Percentiles rank a stretch among this genome's conserved stretches.
Evolutionary conservation across 2,888 invertebrate species (phyloP).

Genomic region (Athetis lepigone): DNA sequence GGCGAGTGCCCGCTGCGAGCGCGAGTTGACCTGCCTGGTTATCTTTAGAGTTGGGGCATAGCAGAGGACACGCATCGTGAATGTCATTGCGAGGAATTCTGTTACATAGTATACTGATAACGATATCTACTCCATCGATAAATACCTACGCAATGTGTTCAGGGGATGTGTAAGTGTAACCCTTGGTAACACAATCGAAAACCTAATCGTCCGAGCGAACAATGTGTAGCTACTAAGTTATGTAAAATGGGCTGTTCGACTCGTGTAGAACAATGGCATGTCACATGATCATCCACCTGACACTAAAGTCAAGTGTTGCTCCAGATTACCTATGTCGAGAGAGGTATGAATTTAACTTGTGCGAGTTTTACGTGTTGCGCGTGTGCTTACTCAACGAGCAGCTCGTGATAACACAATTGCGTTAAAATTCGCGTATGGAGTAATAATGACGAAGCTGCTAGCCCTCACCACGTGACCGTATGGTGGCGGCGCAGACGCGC

Average conservation of each 20-base stretch:
- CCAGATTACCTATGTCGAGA: conserved; percentile 32
- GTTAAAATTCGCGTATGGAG: conserved; percentile 31
- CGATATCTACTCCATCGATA: conserved; percentile 44
- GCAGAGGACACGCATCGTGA: conserved; percentile 78
- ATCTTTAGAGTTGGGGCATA: conserved; percentile 82
- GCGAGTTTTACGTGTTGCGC: conserved; percentile 23
- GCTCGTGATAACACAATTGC: conserved; percentile 39
- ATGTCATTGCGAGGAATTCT: conserved; percentile 76
- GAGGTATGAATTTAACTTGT: conserved; percentile 20
- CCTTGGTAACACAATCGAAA: conserved; percentile 13
- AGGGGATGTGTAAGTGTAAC: conserved; percentile 6
- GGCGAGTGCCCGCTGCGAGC: conserved; percentile 78
- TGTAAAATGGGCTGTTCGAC: conserved; percentile 51
- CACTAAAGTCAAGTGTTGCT: conserved; percentile 43
- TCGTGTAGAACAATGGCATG: conserved; percentile 50
- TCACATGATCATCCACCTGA: conserved; percentile 62
- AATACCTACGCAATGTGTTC: conserved; percentile 8
- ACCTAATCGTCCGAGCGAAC: conserved; percentile 12
- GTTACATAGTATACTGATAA: conserved; percentile 67
- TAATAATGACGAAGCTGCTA: conserved; percentile 20
- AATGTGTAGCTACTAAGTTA: conserved; percentile 26
- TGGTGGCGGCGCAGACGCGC: conserved; percentile 16
- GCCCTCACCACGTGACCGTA: conserved; percentile 51
- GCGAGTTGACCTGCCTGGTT: conserved; percentile 77
- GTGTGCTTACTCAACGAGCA: conserved; percentile 30